A percentile compares a stretch with the other conserved stretches of the same genome.
phyloP scores from a whole-genome alignment of 2,797 vertebrate genomes.

The Thripadectes ignobilis region DNA sequence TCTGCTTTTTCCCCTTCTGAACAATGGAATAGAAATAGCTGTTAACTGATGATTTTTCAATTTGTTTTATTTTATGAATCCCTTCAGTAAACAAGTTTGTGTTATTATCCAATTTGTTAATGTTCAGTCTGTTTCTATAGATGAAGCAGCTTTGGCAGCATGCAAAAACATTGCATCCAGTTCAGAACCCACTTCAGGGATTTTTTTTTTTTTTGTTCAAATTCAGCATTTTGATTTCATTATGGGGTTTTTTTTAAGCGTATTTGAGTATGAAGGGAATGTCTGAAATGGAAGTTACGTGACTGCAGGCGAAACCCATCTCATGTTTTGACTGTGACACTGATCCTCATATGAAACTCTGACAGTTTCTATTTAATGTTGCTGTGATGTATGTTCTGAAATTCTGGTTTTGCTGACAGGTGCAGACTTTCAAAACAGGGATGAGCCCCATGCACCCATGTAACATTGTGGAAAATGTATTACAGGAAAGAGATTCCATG shows the following conservation, averaged over 20 bases:
- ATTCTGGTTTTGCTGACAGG: neutral
- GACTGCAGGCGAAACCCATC: neutral
- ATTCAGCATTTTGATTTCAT: neutral
- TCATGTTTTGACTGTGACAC: neutral
- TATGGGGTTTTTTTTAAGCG: neutral
- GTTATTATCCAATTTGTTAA: neutral
- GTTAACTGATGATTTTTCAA: neutral
- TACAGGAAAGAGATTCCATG: neutral
- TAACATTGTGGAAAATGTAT: neutral
- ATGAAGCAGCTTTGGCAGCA: neutral
- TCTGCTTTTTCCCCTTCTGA: neutral
- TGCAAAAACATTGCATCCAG: neutral
- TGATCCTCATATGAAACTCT: neutral
- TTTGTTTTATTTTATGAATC: neutral
- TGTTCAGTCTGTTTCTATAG: neutral
- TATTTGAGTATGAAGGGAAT: neutral
- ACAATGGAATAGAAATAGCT: constrained; percentile 31
- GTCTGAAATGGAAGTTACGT: neutral
- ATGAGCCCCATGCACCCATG: neutral
- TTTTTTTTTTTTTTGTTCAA: neutral
- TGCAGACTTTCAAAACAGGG: neutral
- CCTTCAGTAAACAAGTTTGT: neutral
- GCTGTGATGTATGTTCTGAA: neutral
- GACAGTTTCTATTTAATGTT: neutral
- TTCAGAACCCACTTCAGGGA: neutral